Conservation (phyloP, 2,888 invertebrate genomes). For the Agonum fuliginosum region DNA sequence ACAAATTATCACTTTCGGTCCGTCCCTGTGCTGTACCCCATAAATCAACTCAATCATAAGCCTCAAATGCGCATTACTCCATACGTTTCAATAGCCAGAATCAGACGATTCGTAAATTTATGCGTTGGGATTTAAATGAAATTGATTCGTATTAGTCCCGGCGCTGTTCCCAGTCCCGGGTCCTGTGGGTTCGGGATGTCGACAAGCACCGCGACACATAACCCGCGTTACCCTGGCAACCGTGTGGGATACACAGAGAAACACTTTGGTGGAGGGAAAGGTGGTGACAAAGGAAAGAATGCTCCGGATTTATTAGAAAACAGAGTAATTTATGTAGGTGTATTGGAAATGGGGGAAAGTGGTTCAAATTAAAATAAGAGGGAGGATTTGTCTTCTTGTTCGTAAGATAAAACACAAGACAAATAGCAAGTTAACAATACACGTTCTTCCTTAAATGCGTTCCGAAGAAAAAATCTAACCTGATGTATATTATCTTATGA, state of each 20-base stretch:
- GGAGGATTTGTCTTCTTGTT: too few species aligned
- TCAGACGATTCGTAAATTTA: constrained; percentile 44
- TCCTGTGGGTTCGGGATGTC: constrained; percentile 7
- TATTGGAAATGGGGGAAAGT: too few species aligned
- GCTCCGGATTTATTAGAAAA: too few species aligned
- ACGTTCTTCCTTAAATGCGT: too few species aligned
- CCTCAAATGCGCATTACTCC: constrained; percentile 15
- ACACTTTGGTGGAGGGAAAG: too few species aligned
- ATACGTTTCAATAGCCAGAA: constrained; percentile 29
- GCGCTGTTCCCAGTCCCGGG: constrained; percentile 15
- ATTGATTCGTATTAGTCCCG: constrained; percentile 44
- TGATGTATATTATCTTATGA: too few species aligned
- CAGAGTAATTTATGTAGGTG: too few species aligned
- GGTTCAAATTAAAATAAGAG: too few species aligned
- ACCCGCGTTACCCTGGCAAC: constrained; percentile 36
- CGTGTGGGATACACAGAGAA: neutral
- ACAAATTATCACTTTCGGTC: neutral
- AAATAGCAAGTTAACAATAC: too few species aligned
- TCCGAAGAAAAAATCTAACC: too few species aligned
- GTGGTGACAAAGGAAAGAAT: too few species aligned
- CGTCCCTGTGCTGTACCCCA: neutral
- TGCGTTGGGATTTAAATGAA: constrained; percentile 47
- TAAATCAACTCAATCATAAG: constrained; percentile 34
- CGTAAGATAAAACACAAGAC: too few species aligned
- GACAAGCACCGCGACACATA: neutral